phyloP scores from a whole-genome alignment of 1,140 invertebrate genomes.

The Zaprionus davidi region DNA sequence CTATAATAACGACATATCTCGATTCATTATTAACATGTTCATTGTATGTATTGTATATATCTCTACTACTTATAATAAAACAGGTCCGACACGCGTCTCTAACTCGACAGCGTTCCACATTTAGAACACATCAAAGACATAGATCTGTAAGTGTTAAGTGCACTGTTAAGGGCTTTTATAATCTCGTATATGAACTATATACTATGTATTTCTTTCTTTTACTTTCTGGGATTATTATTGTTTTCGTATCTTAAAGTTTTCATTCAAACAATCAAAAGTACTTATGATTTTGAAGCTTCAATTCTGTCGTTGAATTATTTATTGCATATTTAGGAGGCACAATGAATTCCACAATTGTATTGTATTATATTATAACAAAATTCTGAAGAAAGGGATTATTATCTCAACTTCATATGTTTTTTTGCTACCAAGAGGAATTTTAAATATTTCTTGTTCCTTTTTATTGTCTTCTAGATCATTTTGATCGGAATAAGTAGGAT shows the following conservation, averaged over 20 bases:
- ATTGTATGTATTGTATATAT: conserved; percentile 73
- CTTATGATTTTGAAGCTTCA: conserved; percentile 10
- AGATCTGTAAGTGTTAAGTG: conserved; percentile 88
- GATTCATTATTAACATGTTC: conserved; percentile 56
- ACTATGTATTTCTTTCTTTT: conserved; percentile 32
- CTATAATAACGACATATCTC: conserved; percentile 1
- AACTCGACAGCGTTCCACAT: conserved; percentile 88
- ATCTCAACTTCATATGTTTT: not conserved
- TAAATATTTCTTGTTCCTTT: not conserved
- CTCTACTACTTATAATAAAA: conserved; percentile 73
- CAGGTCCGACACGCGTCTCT: conserved; percentile 90
- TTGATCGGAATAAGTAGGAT: conserved; percentile 22
- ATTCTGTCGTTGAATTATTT: conserved; percentile 18
- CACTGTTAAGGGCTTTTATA: conserved; percentile 72
- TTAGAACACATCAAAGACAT: conserved; percentile 89
- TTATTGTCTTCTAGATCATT: not conserved
- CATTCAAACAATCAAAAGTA: conserved; percentile 17
- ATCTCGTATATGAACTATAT: conserved; percentile 54
- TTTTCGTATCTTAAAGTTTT: conserved; percentile 18
- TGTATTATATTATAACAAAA: conserved; percentile 26
- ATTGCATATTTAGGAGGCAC: conserved; percentile 27
- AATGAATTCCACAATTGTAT: not conserved
- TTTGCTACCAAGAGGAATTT: not conserved
- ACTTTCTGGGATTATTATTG: conserved; percentile 32
- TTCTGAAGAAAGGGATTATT: not conserved